phyloP scores from a whole-genome alignment of 2,888 invertebrate genomes.

The Stramonita haemastoma region DNA sequence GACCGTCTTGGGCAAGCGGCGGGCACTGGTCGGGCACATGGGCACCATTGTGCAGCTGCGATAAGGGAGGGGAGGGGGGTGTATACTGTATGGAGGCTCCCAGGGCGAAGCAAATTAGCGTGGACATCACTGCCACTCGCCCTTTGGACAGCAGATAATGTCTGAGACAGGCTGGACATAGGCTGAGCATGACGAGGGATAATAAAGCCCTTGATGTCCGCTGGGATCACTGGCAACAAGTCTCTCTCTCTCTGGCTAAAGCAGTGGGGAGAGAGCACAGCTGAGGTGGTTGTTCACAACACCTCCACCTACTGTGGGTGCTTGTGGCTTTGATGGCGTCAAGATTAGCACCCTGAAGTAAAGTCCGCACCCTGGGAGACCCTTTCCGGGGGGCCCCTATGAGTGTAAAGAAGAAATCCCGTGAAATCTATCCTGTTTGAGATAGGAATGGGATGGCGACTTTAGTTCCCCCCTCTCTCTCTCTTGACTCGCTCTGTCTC shows the following conservation, averaged over 20 bases:
- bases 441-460: background rate
- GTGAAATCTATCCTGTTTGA: background rate
- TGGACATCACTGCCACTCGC: conserved; percentile 19
- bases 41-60: conserved; percentile 26
- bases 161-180: background rate
- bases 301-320: background rate
- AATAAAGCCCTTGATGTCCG: conserved; percentile 32
- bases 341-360: background rate
- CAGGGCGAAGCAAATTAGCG: conserved; percentile 32
- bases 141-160: conserved; percentile 25
- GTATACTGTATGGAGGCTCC: background rate
- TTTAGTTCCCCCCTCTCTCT: no score
- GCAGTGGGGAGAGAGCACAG: background rate
- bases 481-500: no score
- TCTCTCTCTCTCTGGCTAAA: background rate
- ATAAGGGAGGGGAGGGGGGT: conserved; percentile 11
- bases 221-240: conserved; percentile 29
- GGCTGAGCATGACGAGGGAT: conserved; percentile 27
- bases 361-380: background rate
- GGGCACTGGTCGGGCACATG: conserved; percentile 19
- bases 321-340: background rate
- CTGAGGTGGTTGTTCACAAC: background rate
- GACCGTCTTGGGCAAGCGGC: conserved; percentile 30
- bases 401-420: background rate
- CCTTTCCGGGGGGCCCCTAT: background rate